Percentiles rank a stretch among this genome's conserved stretches.
Evolutionary conservation across 2,888 invertebrate species (phyloP).

Genomic region (Nebria brevicollis): DNA sequence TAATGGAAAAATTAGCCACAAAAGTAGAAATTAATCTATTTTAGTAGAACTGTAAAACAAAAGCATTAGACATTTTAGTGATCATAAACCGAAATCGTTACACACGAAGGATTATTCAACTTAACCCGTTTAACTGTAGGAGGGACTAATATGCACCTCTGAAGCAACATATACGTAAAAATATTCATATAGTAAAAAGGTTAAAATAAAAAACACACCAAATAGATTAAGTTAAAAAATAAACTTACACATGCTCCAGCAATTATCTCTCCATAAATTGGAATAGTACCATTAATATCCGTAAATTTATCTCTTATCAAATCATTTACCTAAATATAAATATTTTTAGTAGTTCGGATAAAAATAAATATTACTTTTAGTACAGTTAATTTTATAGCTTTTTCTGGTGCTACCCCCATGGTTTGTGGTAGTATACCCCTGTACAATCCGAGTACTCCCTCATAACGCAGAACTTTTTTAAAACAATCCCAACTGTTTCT

Average conservation of each 20-base stretch:
- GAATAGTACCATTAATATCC: conserved; percentile 85
- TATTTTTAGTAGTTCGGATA: not conserved
- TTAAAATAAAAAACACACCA: not conserved
- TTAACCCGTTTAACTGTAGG: too few species aligned
- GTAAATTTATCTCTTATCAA: conserved; percentile 94
- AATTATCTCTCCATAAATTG: conserved; percentile 85
- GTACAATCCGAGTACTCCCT: conserved; percentile 90
- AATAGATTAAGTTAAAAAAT: not conserved
- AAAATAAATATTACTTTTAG: conserved; percentile 1
- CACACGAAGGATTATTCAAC: too few species aligned
- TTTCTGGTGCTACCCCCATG: conserved; percentile 98
- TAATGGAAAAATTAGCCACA: not conserved
- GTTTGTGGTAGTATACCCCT: conserved; percentile 94
- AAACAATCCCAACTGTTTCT: conserved; percentile 96
- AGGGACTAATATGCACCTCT: not conserved
- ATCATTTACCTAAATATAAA: conserved; percentile 81
- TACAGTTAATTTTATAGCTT: conserved; percentile 97
- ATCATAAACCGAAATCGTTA: not conserved
- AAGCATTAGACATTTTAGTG: not conserved
- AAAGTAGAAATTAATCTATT: not conserved
- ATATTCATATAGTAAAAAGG: not conserved
- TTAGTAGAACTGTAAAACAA: not conserved
- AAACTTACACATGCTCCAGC: conserved; percentile 92
- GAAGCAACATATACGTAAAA: not conserved
- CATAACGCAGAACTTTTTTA: conserved; percentile 90